Percentiles rank a stretch among this genome's conserved stretches.
These are phyloP conservation scores for Tuberolachnus salignus DNA, from an alignment of 2,888 invertebrate genomes.

Conservation along the genomic window DNA sequence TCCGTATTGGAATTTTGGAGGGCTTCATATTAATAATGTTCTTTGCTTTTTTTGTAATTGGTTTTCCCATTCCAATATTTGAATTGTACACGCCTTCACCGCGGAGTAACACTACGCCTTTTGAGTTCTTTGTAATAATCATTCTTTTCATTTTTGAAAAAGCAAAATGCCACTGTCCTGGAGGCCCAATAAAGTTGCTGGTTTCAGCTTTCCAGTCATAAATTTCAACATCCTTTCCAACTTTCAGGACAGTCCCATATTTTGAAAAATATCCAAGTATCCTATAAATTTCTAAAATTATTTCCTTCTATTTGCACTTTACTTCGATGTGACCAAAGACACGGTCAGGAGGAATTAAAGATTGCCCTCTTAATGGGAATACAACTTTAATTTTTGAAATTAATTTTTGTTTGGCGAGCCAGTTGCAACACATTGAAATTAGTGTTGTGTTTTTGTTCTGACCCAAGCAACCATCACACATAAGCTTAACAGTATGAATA, in stretches of 20 bases:
- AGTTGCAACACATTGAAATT: constrained; percentile 52
- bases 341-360: constrained; percentile 14
- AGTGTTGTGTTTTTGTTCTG: constrained; percentile 61
- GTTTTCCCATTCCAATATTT: too few relatives aligned
- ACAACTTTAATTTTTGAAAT: not conserved
- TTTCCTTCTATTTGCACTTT: not conserved
- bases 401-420: not conserved
- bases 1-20: too few relatives aligned
- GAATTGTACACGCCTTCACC: too few relatives aligned
- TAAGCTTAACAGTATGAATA: constrained; percentile 18
- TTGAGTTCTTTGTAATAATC: too few relatives aligned
- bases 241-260: constrained; percentile 1
- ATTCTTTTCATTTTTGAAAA: too few relatives aligned
- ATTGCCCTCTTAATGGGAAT: constrained; percentile 3
- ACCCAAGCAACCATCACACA: constrained; percentile 56
- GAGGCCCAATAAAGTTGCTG: not conserved
- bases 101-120: too few relatives aligned
- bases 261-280: constrained; percentile 5
- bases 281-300: not conserved
- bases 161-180: too few relatives aligned
- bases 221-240: not conserved
- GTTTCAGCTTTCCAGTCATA: constrained; percentile 15
- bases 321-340: constrained; percentile 13
- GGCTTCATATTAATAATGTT: too few relatives aligned
- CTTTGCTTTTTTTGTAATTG: too few relatives aligned